phyloP scores from a whole-genome alignment of 1,140 invertebrate species.

The Aradophagus sp. region DNA sequence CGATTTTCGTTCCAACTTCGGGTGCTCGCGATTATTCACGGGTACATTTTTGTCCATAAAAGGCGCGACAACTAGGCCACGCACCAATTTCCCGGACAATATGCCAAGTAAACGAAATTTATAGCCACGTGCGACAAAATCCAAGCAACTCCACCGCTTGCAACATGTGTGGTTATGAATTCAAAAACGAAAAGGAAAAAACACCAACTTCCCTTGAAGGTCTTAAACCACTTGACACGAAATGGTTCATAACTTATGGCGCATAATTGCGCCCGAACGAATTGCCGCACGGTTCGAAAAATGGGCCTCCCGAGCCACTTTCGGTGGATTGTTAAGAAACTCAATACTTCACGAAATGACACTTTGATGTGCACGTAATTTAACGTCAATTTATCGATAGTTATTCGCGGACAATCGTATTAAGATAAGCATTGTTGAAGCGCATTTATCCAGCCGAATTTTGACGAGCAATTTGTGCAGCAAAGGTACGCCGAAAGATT shows the following conservation, averaged over 20 bases:
- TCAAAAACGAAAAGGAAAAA: no score
- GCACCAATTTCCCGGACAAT: no score
- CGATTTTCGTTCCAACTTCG: no score
- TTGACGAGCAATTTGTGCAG: no score
- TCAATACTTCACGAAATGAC: slow-evolving; percentile 33
- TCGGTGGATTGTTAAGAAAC: slow-evolving; percentile 24
- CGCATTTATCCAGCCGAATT: no score
- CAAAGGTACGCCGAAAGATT: no score
- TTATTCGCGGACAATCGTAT: slow-evolving; percentile 7
- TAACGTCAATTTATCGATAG: slow-evolving; percentile 21
- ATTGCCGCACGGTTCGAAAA: slow-evolving; percentile 21
- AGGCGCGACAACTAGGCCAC: no score
- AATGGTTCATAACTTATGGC: slow-evolving; percentile 47
- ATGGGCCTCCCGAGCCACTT: slow-evolving; percentile 18
- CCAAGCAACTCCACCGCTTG: no score
- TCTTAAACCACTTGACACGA: slow-evolving; percentile 45
- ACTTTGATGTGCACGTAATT: slow-evolving; percentile 26
- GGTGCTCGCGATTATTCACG: no score
- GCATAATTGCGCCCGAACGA: slow-evolving; percentile 40
- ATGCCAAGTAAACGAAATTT: slow-evolving; percentile 39
- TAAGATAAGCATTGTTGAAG: no score
- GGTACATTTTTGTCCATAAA: no score
- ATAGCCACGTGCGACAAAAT: slow-evolving; percentile 27
- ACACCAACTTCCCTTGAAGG: slow-evolving; percentile 12
- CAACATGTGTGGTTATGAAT: no score